These are phyloP conservation scores for Dicranocentrus wangi DNA, from an alignment of 2,888 invertebrate species.

Conservation along the genomic window DNA sequence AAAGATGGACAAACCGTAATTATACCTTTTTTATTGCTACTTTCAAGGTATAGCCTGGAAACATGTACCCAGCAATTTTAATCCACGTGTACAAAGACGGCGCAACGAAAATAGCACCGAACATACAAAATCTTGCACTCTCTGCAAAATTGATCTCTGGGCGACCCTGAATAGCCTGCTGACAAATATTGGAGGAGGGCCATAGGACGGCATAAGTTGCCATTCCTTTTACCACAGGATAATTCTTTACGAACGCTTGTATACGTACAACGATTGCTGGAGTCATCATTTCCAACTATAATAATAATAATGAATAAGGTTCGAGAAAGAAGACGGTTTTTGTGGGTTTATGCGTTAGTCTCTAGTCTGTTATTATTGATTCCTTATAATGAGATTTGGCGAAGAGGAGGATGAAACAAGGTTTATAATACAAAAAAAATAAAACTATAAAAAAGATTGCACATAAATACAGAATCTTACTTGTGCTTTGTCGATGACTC, in stretches of 20 bases:
- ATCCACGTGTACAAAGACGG: constrained; percentile 88
- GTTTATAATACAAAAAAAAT: too few relatives aligned
- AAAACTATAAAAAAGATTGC: too few relatives aligned
- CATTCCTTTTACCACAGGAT: constrained; percentile 63
- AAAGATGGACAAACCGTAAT: too few relatives aligned
- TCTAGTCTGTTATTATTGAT: too few relatives aligned
- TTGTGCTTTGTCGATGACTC: too few relatives aligned
- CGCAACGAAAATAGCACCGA: constrained; percentile 87
- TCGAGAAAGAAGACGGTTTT: too few relatives aligned
- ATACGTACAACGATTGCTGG: constrained; percentile 41
- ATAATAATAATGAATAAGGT: too few relatives aligned
- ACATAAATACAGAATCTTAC: too few relatives aligned
- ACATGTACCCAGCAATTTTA: constrained; percentile 83
- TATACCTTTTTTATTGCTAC: constrained; percentile 84
- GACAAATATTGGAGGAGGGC: constrained; percentile 84
- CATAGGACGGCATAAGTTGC: constrained; percentile 79
- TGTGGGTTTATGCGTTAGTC: too few relatives aligned
- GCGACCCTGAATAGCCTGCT: constrained; percentile 82
- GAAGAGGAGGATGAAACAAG: too few relatives aligned
- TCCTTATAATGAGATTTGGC: too few relatives aligned
- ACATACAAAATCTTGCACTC: constrained; percentile 83
- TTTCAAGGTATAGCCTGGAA: constrained; percentile 83
- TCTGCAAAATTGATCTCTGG: constrained; percentile 76
- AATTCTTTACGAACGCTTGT: constrained; percentile 43
- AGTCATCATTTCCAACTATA: constrained; percentile 34